phyloP scores from a whole-genome alignment of 1,140 invertebrate species.

The Zaprionus taronus region DNA sequence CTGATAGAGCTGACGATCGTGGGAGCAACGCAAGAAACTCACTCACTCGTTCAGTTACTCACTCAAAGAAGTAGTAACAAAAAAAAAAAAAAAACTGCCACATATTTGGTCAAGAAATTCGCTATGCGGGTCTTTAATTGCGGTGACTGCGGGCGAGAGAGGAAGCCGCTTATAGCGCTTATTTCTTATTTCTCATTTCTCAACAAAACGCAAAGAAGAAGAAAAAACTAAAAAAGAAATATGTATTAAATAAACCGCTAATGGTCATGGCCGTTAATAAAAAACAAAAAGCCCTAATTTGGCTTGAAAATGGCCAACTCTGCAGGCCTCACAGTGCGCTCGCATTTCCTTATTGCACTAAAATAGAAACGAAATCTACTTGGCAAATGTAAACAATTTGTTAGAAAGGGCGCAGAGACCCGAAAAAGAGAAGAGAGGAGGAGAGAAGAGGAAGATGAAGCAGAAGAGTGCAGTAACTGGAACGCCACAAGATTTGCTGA shows the following conservation, averaged over 20 bases:
- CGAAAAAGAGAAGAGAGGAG: not conserved
- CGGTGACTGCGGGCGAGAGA: conserved; percentile 65
- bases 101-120: conserved; percentile 72
- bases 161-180: conserved; percentile 56
- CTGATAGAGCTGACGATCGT: not conserved
- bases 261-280: conserved; percentile 78
- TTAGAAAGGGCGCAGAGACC: not conserved
- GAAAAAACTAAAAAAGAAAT: conserved; percentile 19
- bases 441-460: not conserved
- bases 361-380: conserved; percentile 40
- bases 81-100: conserved; percentile 66
- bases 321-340: not conserved
- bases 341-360: conserved; percentile 40
- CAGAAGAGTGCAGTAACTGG: conserved; percentile 25
- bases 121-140: conserved; percentile 45
- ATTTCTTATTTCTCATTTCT: not conserved
- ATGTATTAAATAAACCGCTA: conserved; percentile 68
- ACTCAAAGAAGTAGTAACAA: conserved; percentile 23
- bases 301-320: conserved; percentile 37
- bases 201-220: conserved; percentile 23
- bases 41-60: conserved; percentile 8
- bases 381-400: conserved; percentile 42
- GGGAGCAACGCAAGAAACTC: not conserved
- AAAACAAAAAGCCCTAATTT: conserved; percentile 76
- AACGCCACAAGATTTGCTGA: conserved; percentile 36